Conservation (phyloP, 2,113 vertebrate genomes). For the Romanogobio albipinnatus region DNA sequence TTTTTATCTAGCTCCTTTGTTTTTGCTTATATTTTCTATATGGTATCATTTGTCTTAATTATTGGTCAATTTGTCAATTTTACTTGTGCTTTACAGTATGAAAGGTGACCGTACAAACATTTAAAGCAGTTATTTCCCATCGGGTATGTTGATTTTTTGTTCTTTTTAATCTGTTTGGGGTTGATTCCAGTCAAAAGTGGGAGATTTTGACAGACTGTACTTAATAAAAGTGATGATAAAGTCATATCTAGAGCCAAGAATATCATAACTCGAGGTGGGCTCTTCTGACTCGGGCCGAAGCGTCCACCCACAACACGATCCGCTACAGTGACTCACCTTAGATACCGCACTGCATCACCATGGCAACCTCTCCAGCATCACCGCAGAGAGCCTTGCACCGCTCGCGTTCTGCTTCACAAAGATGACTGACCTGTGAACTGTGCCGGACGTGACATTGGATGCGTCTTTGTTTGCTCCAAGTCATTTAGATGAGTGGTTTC, state of each 20-base stretch:
- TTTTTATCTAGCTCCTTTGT: background rate
- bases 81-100: background rate
- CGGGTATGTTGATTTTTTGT: background rate
- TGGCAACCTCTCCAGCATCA: slow-evolving; percentile 11
- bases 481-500: slow-evolving; percentile 29
- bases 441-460: background rate
- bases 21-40: background rate
- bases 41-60: background rate
- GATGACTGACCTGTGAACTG: background rate
- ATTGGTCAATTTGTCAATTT: background rate
- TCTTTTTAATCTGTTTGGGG: background rate
- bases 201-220: too few species aligned
- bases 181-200: background rate
- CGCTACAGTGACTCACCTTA: slow-evolving; percentile 14
- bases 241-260: background rate
- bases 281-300: background rate
- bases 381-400: background rate
- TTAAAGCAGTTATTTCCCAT: background rate
- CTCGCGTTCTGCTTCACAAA: background rate
- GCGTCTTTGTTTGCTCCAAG: background rate
- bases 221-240: background rate
- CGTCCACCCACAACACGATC: background rate
- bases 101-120: background rate
- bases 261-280: background rate
- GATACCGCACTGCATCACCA: background rate